Conservation (phyloP, 2,888 invertebrate genomes). For the Lasioglossum calceatum region DNA sequence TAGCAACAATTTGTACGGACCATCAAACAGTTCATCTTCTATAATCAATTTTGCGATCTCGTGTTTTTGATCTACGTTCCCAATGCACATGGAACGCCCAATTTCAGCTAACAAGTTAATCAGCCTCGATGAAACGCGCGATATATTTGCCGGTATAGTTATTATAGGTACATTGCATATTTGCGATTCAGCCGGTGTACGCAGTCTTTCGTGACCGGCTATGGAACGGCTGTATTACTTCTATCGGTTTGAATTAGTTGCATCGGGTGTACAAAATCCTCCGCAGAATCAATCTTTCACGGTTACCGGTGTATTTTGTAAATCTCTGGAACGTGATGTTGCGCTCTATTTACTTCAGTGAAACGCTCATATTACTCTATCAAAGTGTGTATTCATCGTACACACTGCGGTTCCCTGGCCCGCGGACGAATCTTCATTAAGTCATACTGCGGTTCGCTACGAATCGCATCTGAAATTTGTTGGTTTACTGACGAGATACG, state of each 20-base stretch:
- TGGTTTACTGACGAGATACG: conserved; percentile 49
- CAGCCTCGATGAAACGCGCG: neutral
- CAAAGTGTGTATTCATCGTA: conserved; percentile 54
- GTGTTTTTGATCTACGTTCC: neutral
- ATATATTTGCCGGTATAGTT: conserved; percentile 22
- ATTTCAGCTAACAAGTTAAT: neutral
- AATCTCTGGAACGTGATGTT: conserved; percentile 31
- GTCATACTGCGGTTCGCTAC: conserved; percentile 58
- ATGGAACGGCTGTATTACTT: neutral
- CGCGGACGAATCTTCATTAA: conserved; percentile 68
- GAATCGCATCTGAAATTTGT: conserved; percentile 61
- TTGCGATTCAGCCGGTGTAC: neutral
- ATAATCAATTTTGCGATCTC: neutral
- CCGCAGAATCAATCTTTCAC: conserved; percentile 6
- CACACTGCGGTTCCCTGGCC: conserved; percentile 62
- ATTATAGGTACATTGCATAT: neutral
- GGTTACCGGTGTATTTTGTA: neutral
- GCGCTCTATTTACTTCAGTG: conserved; percentile 47
- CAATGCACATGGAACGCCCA: neutral
- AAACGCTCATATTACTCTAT: conserved; percentile 58
- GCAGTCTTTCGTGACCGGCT: neutral
- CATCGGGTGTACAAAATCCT: neutral
- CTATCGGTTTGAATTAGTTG: neutral
- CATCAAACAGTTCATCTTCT: neutral
- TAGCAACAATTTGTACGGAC: neutral